Evolutionary conservation across 1,140 invertebrate species (phyloP).

Genomic region (Drosophila arizonae): DNA sequence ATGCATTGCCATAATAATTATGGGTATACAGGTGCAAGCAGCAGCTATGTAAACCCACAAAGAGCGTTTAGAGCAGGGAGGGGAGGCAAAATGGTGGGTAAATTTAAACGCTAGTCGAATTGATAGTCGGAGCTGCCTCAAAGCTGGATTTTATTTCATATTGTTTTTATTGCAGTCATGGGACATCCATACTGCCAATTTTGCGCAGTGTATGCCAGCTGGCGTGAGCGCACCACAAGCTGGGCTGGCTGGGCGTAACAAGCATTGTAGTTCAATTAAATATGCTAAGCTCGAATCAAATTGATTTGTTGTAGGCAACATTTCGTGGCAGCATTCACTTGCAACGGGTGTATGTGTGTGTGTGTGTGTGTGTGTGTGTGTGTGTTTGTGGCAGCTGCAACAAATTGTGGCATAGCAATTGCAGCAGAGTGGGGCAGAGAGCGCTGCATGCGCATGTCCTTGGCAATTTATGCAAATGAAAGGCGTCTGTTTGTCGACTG

Average conservation of each 20-base stretch:
- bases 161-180: too few relatives aligned
- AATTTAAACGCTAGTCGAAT: too few relatives aligned
- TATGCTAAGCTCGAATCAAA: conserved; percentile 60
- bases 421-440: background rate
- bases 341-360: conserved; percentile 3
- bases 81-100: background rate
- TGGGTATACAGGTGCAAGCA: too few relatives aligned
- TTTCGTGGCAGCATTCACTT: conserved; percentile 50
- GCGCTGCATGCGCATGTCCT: conserved; percentile 13
- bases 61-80: too few relatives aligned
- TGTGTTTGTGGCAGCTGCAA: conserved; percentile 17
- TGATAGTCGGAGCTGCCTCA: background rate
- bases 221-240: background rate
- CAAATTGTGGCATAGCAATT: background rate
- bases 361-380: too few relatives aligned
- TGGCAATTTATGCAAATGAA: conserved; percentile 67
- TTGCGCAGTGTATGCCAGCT: conserved; percentile 2
- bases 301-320: conserved; percentile 72
- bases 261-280: conserved; percentile 52
- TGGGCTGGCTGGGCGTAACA: conserved; percentile 12
- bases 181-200: background rate
- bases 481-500: conserved; percentile 58
- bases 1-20: too few relatives aligned
- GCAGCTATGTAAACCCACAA: too few relatives aligned
- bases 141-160: too few relatives aligned